These are phyloP conservation scores for Nudaria mundana DNA, from an alignment of 2,888 invertebrate genomes.

Conservation along the genomic window DNA sequence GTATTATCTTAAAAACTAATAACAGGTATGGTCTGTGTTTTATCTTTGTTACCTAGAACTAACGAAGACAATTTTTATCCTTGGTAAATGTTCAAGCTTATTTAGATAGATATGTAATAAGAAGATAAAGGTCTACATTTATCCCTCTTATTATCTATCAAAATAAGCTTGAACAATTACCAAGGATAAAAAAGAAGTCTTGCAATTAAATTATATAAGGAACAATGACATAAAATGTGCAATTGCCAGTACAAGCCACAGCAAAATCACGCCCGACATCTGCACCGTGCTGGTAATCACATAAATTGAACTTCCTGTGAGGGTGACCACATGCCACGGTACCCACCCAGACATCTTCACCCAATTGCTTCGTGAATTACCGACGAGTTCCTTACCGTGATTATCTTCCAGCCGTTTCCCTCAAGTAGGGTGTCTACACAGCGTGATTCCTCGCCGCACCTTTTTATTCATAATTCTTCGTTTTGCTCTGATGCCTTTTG, in stretches of 20 bases:
- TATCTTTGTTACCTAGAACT: too few relatives aligned
- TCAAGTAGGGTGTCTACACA: constrained; percentile 64
- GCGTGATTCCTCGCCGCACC: constrained; percentile 75
- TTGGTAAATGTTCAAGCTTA: too few relatives aligned
- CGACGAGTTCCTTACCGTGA: constrained; percentile 43
- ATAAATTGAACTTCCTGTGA: constrained; percentile 59
- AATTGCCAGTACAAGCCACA: constrained; percentile 24
- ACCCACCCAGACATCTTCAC: constrained; percentile 52
- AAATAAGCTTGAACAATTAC: too few relatives aligned
- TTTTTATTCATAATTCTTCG: constrained; percentile 73
- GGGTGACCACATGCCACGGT: constrained; percentile 60
- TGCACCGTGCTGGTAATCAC: constrained; percentile 39
- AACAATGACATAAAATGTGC: constrained; percentile 30
- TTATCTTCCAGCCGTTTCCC: constrained; percentile 50
- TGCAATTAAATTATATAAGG: constrained; percentile 27
- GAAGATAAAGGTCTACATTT: too few relatives aligned
- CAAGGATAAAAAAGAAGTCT: too few relatives aligned
- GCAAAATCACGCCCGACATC: constrained; percentile 38
- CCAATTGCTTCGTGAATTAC: constrained; percentile 43
- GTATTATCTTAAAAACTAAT: too few relatives aligned
- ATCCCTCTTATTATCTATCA: too few relatives aligned
- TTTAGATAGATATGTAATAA: too few relatives aligned
- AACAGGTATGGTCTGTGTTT: too few relatives aligned
- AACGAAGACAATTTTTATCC: too few relatives aligned
- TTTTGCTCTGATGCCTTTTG: constrained; percentile 64